phyloP scores from a whole-genome alignment of 2,888 invertebrate species.

The Lucinisca nassula region DNA sequence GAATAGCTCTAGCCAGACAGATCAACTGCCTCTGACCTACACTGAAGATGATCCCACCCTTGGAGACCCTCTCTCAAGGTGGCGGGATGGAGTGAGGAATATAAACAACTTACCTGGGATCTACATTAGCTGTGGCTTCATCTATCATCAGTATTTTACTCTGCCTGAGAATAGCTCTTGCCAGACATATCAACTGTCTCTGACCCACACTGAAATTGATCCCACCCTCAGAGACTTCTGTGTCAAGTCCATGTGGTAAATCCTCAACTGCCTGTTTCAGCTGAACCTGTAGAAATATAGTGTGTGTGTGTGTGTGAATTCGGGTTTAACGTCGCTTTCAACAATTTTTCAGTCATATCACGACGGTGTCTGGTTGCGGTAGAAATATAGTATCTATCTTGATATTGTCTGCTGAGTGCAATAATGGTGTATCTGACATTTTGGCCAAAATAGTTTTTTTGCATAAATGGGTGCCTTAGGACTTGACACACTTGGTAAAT shows the following conservation, averaged over 20 bases:
- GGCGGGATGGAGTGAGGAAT: no score
- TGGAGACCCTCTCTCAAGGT: no score
- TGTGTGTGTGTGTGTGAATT: no score
- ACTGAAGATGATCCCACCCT: constrained; percentile 80
- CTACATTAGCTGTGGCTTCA: constrained; percentile 88
- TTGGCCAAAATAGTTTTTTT: no score
- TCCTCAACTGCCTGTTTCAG: constrained; percentile 83
- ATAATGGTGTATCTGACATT: no score
- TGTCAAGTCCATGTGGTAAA: constrained; percentile 82
- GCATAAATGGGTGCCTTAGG: no score
- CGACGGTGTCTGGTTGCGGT: no score
- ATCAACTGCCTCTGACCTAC: constrained; percentile 80
- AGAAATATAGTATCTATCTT: no score
- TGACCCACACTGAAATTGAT: constrained; percentile 81
- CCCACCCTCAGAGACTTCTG: constrained; percentile 78
- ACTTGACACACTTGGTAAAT: no score
- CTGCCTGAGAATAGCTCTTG: constrained; percentile 84
- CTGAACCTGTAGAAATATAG: constrained; percentile 82
- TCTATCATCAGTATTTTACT: constrained; percentile 87
- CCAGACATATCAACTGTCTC: constrained; percentile 79
- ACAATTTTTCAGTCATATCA: no score
- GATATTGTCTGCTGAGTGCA: no score
- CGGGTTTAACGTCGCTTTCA: no score
- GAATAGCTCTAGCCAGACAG: constrained; percentile 83
- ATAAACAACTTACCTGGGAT: constrained; percentile 69